phyloP scores from a whole-genome alignment of 2,113 vertebrate species.

The Vulpes vulpes region DNA sequence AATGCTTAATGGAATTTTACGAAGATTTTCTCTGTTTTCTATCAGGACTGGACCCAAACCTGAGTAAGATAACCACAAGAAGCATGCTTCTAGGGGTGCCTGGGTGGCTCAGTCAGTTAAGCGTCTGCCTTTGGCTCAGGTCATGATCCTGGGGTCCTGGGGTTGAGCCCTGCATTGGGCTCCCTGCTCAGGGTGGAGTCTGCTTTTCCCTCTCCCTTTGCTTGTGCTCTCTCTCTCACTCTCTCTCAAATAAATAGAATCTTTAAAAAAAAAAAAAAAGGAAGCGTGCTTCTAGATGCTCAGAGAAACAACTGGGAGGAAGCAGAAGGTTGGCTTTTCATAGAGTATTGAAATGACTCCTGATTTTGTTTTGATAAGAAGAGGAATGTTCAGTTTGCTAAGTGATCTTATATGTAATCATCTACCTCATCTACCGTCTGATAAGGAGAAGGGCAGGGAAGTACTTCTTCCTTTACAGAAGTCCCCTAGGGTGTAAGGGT shows the following conservation, averaged over 20 bases:
- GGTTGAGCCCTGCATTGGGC: too few relatives aligned
- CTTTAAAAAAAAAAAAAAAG: too few relatives aligned
- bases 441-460: neutral
- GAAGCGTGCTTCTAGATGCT: neutral
- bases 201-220: too few relatives aligned
- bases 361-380: neutral
- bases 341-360: neutral
- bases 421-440: neutral
- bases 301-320: neutral
- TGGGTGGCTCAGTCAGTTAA: too few relatives aligned
- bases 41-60: neutral
- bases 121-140: too few relatives aligned
- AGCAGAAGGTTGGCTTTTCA: neutral
- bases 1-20: neutral
- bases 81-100: neutral
- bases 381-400: neutral
- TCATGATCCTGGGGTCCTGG: too few relatives aligned
- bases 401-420: neutral
- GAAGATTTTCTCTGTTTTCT: neutral
- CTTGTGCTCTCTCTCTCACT: too few relatives aligned
- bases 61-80: neutral
- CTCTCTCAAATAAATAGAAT: too few relatives aligned
- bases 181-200: too few relatives aligned
- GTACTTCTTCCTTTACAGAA: neutral
- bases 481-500: neutral